Base-by-base conservation (phyloP, 2,797 vertebrate genomes). In the Erethizon dorsatum region DNA sequence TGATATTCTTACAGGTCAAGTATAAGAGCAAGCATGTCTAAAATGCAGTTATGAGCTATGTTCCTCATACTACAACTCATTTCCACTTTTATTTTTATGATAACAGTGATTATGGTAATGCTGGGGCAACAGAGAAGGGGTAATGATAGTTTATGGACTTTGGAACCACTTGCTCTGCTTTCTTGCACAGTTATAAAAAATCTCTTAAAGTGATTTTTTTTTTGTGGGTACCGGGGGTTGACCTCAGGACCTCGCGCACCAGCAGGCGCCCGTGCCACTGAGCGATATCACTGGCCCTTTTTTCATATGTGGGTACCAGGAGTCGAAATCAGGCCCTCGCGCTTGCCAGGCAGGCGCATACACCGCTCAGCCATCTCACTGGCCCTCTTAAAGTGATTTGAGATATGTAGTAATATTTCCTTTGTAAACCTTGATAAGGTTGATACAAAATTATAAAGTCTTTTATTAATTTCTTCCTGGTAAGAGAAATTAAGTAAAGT, bases 401-500 rank as follows among this genome's bases (percentile, higher is more conserved):
- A 59, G 57, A 18, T 54, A 54, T 78, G 3, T 45, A 47, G 9
- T 56, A 77, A 50, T 50, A 87, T 33, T 90, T 88, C 22, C 6
- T 85, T 82, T 78, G 14, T 33, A 93, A 90, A 50, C 7, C 15
- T 26, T 67, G 54, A 61, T 77, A 59, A 71, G 9, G 0, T 88
- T 86, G 75, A 41, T 52, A 54, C 1, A 73, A 61, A 65, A 93
- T 71, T 41, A 79, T 41, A 86, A 69, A 33, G 3, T 37, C 31
- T 24, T 79, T 78, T 31, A 71, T 45, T 54, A 79, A 20, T 88
- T 91, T 59, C n/a, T 41, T 50, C 0, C 15, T 75, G 73, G 57
- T 83, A 90, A 80, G 18, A 67, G 17, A 92, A 79, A 88, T 57
- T 83, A 83, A 26, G 31, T 12, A 33, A 95, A 94, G 33, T 71